Base-by-base conservation (phyloP, 2,113 vertebrate species). In the Anthoscopus minutus region DNA sequence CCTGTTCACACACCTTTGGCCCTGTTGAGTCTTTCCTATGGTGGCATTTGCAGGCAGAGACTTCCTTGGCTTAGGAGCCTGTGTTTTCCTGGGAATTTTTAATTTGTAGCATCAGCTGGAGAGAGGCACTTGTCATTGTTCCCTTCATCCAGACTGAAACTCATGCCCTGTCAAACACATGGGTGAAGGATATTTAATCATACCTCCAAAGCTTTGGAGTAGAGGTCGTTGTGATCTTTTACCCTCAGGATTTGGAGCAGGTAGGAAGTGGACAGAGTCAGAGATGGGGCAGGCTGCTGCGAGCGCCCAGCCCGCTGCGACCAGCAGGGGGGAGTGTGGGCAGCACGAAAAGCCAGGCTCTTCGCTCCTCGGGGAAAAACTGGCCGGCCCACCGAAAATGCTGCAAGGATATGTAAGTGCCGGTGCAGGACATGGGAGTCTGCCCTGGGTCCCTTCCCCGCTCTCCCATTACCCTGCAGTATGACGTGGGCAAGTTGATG, bases 301-400 rank as follows among this genome's bases (percentile, higher is more conserved):
- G 4, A 64, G 84, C 30, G 25, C 6, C 72, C 67, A 2, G 79
- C 70, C 30, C 70, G 40, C 62, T 22, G 89, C 72, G 33, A 8
- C 93, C 92, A 89, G 94, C 87, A 94, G 95, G 71, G 94, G 94
- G 95, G 33, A 91, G 87, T 95, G 94, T 91, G 95, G 74, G 42
- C 92, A 94, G 79, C 58, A 4, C 6, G 7, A 25, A 79, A 27
- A 53, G 8, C 9, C 10, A 1, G 20, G 40, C 5, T 0, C 38
- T 48, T 7, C 4, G 3, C 35, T 42, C 15, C 15, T 1, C 7
- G 11, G 50, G 50, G 17, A 4, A 17, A 65, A 48, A 2, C 13
- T 4, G 33, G 33, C 35, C 23, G 3, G 58, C 15, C 4, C 12
- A n/a, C 28, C 42, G 10, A 33, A 38, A 24, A 0, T 0, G 37